Base-by-base conservation (phyloP, 2,888 invertebrate species). In the Drosophila imparisetae region DNA sequence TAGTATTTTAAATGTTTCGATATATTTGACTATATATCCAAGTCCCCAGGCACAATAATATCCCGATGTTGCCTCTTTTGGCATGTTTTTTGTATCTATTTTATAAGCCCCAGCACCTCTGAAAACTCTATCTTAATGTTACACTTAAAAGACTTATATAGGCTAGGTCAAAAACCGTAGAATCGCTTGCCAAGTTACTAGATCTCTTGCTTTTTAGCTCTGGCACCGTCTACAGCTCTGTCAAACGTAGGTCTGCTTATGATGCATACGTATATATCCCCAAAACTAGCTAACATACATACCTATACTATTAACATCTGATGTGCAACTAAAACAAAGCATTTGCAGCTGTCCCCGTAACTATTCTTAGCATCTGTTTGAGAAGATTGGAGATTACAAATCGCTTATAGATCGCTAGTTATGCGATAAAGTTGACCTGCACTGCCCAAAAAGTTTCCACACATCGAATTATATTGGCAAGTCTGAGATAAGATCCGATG, bases 1-100 rank as follows among this genome's bases (percentile, higher is more conserved):
- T 83, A 71, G 75, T 86, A 89, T 80, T 77, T 38, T 18, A 52
- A 49, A 30, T 18, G 30, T 34, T 67, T 65, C 66, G 59, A 67
- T 72, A 72, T 62, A 70, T 67, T 55, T 50, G 49, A 57, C 7
- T 49, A 64, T 67, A 61, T 59, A 58, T 55, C 38, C 48, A 50
- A 52, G 42, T 40, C 48, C 49, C 64, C 77, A 57, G 59, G 52
- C 77, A 81, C 76, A 36, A 10, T 10, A 40, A 34, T 55, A 15
- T 45, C 36, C 34, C 32, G 4, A n/a, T 30, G 18, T 29, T 59
- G 77, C 80, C 62, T 66, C 40, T 40, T 49, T 29, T 54, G 85
- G 68, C 64, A 75, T 80, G 76, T 36, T 65, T 50, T 30, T 45
- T 24, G 4, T 45, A 50, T 36, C 7, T 52, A 59, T 52, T 52